Evolutionary conservation across 2,888 invertebrate genomes (phyloP), one percentile per base, ranked within the genome.

Genomic region (Apeira syringaria): DNA sequence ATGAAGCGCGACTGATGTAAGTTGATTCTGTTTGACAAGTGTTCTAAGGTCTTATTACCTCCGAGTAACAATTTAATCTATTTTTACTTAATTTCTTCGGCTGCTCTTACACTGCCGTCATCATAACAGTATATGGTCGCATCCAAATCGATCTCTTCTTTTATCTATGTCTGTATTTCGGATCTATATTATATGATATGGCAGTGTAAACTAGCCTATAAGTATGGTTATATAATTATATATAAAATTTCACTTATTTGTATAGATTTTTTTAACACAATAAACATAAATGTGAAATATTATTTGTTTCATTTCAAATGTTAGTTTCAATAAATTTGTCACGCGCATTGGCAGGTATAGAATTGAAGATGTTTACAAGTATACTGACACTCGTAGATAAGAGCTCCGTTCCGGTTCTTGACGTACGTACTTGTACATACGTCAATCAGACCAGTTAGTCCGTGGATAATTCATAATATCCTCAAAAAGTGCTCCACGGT

Each of bases 271-370:
- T 32, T 87, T 88, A 87, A 88, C 86, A 85, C 83, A 88, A 82
- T 88, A 88, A 87, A 87, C 83, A 85, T 88, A 83, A 87, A 83
- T 89, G 88, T 87, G 86, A 84, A 83, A 84, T 80, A 80, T 53
- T 22, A 59, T 62, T 78, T 64, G 78, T 86, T 87, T 86, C 68
- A 73, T 72, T 74, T 64, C n/a, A 27, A 24, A 3, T 3, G 3
- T 3, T 5, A 9, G 6, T 7, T n/a, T 22, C n/a, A 2, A 4
- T n/a, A n/a, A n/a, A n/a, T n/a, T n/a, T n/a, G n/a, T n/a, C n/a
- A n/a, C n/a, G n/a, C n/a, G n/a, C n/a, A n/a, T n/a, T n/a, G n/a
- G n/a, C n/a, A n/a, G n/a, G n/a, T n/a, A n/a, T n/a, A n/a, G n/a
- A n/a, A n/a, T n/a, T n/a, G n/a, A n/a, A n/a, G n/a, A n/a, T n/a